These are phyloP conservation scores for Syngnathoides biaculeatus DNA, from an alignment of 2,113 vertebrate genomes.

Conservation along the genomic window DNA sequence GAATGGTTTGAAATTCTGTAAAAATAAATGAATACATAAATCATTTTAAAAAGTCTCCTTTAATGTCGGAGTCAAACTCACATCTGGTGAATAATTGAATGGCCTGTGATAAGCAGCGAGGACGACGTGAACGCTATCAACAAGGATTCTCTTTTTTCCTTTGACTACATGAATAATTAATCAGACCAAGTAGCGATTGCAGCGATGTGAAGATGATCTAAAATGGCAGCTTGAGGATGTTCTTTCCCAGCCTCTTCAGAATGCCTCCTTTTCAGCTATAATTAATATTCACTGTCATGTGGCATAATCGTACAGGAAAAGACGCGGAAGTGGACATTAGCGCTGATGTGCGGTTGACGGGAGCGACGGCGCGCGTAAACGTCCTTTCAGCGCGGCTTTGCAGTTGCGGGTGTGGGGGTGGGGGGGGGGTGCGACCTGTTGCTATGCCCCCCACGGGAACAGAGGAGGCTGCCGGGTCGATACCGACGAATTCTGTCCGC, in stretches of 20 bases:
- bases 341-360: constrained; percentile 44
- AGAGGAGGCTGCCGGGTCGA: constrained; percentile 32
- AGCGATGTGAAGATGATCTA: constrained; percentile 9
- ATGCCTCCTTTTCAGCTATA: constrained; percentile 43
- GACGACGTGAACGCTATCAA: constrained; percentile 12
- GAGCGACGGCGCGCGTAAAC: constrained; percentile 47
- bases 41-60: too few species aligned
- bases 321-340: constrained; percentile 24
- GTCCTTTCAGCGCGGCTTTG: constrained; percentile 20
- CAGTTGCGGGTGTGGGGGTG: constrained; percentile 11
- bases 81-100: constrained; percentile 25
- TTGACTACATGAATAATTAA: constrained; percentile 32
- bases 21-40: too few species aligned
- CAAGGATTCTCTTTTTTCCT: constrained; percentile 15
- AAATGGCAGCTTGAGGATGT: background rate
- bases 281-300: constrained; percentile 50
- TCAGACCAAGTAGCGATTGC: constrained; percentile 3
- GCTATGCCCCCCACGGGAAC: constrained; percentile 35
- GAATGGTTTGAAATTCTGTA: background rate
- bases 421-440: constrained; percentile 50
- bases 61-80: constrained; percentile 6
- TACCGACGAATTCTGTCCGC: constrained; percentile 28
- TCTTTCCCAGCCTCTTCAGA: background rate
- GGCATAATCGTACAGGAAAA: constrained; percentile 53
- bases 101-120: constrained; percentile 18